Conservation (phyloP, 2,797 vertebrate species). For the Chanos chanos region DNA sequence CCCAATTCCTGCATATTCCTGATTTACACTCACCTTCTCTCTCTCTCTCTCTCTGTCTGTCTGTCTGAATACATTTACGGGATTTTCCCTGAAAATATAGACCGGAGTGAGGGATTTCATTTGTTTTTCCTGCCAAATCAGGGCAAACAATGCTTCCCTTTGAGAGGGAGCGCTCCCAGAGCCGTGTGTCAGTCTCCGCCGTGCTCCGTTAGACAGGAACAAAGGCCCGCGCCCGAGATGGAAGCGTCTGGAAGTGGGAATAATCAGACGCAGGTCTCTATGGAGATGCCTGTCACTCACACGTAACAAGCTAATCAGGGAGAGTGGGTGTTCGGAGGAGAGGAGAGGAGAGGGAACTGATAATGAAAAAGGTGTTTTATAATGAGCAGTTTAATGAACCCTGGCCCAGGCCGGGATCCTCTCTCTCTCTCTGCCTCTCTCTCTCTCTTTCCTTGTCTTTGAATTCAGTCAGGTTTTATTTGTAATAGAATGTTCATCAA, state of each 20-base stretch:
- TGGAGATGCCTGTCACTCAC: constrained; percentile 31
- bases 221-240: constrained; percentile 13
- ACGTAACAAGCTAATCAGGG: constrained; percentile 31
- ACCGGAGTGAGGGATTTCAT: background rate
- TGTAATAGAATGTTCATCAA: background rate
- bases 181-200: constrained; percentile 32
- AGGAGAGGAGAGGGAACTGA: background rate
- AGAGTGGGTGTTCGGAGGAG: constrained; percentile 4
- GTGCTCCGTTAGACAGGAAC: constrained; percentile 28
- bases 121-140: constrained; percentile 31
- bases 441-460: constrained; percentile 6
- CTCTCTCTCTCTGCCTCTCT: constrained; percentile 5
- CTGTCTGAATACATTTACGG: background rate
- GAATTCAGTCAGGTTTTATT: background rate
- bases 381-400: constrained; percentile 23
- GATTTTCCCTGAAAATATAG: constrained; percentile 4
- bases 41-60: too few relatives aligned
- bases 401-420: constrained; percentile 4
- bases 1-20: background rate
- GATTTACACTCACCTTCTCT: background rate
- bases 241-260: constrained; percentile 21
- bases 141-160: constrained; percentile 23
- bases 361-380: constrained; percentile 10
- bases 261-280: constrained; percentile 16
- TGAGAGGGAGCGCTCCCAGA: constrained; percentile 7